These are phyloP conservation scores for Chondrilla cf. caribensis DNA, from an alignment of 37 sponge, comb jelly and placozoan species.

Conservation along the genomic window DNA sequence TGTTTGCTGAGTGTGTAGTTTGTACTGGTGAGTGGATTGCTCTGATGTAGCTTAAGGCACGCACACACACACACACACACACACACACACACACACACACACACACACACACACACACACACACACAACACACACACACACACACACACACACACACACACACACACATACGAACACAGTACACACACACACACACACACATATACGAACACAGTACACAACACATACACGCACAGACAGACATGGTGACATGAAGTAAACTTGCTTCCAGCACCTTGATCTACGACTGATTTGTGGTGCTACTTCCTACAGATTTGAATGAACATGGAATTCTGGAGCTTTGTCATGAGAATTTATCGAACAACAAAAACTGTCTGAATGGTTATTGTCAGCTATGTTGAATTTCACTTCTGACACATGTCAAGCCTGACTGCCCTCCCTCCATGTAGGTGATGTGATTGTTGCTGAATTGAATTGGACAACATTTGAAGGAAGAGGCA, in stretches of 20 bases:
- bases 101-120: slow-evolving; percentile 3
- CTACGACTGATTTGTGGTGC: no score
- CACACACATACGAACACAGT: not conserved
- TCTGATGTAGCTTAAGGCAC: not conserved
- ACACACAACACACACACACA: slow-evolving; percentile 8
- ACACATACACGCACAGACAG: no score
- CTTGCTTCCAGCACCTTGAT: no score
- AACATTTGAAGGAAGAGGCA: not conserved
- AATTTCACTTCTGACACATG: not conserved
- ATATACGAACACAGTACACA: no score
- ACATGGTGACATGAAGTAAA: no score
- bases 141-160: slow-evolving; percentile 18
- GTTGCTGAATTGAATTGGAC: not conserved
- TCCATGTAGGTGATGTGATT: not conserved
- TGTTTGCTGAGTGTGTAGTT: not conserved
- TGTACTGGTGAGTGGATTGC: not conserved
- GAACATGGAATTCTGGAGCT: slow-evolving; percentile 20
- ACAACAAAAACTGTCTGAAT: not conserved
- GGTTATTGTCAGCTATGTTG: not conserved
- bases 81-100: not conserved
- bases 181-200: not conserved
- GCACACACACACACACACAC: not conserved
- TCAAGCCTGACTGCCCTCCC: not conserved
- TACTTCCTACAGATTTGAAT: not conserved
- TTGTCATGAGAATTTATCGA: not conserved